Conservation (phyloP, 2,888 invertebrate species). For the Lacanobia oleracea region DNA sequence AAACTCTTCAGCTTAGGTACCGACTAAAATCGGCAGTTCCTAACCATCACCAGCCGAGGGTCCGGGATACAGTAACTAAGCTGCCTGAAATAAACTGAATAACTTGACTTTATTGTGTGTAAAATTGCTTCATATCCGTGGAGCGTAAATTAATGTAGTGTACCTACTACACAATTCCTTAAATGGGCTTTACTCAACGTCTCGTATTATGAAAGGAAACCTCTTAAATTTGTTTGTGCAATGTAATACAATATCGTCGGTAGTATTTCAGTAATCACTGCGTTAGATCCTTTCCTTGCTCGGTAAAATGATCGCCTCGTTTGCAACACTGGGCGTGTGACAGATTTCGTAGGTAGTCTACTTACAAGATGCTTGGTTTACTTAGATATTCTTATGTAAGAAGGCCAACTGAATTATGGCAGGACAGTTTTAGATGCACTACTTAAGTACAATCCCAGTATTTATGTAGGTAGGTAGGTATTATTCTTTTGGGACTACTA, state of each 20-base stretch:
- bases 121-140: constrained; percentile 49
- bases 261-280: constrained; percentile 67
- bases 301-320: constrained; percentile 72
- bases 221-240: constrained; percentile 74
- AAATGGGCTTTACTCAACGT: constrained; percentile 63
- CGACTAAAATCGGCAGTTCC: too few species aligned
- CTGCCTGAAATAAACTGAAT: constrained; percentile 18
- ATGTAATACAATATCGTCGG: constrained; percentile 74
- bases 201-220: constrained; percentile 71
- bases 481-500: too few species aligned
- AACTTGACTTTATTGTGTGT: constrained; percentile 11
- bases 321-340: constrained; percentile 71
- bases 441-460: too few species aligned
- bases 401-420: background rate
- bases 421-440: background rate
- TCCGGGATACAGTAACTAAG: background rate
- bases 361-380: constrained; percentile 12
- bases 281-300: constrained; percentile 72
- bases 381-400: constrained; percentile 10
- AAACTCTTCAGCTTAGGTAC: too few species aligned
- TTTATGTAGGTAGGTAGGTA: too few species aligned
- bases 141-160: constrained; percentile 56
- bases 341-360: constrained; percentile 58
- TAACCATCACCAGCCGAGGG: background rate
- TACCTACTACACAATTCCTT: constrained; percentile 61